Evolutionary conservation across 2,888 invertebrate species (phyloP), one percentile per base, ranked within the genome.

Genomic region (Lasius platythorax): DNA sequence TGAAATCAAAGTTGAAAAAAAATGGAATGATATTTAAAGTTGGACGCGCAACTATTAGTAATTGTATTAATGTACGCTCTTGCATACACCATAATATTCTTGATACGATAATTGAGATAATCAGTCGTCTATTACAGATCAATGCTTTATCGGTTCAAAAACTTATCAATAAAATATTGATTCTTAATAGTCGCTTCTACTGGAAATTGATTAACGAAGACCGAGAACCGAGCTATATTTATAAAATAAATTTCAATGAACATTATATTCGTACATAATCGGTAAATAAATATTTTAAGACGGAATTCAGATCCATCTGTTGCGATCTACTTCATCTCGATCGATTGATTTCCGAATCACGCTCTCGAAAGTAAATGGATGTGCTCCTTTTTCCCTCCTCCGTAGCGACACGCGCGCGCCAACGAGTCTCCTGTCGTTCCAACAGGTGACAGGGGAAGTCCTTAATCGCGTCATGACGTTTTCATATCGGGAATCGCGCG

Each of bases 381-480:
- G 64, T 18, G 30, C 46, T 76, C 23, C 66, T 30, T 33, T n/a
- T 30, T 68, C 43, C 18, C 28, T 46, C 43, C 46, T 68, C 58
- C 58, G 79, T 28, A 68, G 61, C 67, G 83, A 63, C 61, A 85
- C 83, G 87, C 89, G 83, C 83, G 87, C 86, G 87, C 85, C 76
- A 85, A 90, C 86, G 81, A 82, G 68, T 85, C 82, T 56, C 87
- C 88, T 89, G 87, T 87, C 91, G 88, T 83, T 85, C 88, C 85
- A 88, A 90, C 91, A 90, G 89, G 90, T 89, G 92, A 91, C 92
- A 89, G 87, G 87, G 85, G 88, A 87, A 91, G 92, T 91, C 90
- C 88, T 91, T 91, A 92, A 91, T 92, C 90, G 91, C 88, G 87
- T 88, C 90, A 89, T 90, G 91, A 89, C 91, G 91, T 91, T 92